Percentiles rank a stretch among this genome's conserved stretches.
Evolutionary conservation across 2,888 invertebrate species (phyloP).

Genomic region (Pediacus dermestoides): DNA sequence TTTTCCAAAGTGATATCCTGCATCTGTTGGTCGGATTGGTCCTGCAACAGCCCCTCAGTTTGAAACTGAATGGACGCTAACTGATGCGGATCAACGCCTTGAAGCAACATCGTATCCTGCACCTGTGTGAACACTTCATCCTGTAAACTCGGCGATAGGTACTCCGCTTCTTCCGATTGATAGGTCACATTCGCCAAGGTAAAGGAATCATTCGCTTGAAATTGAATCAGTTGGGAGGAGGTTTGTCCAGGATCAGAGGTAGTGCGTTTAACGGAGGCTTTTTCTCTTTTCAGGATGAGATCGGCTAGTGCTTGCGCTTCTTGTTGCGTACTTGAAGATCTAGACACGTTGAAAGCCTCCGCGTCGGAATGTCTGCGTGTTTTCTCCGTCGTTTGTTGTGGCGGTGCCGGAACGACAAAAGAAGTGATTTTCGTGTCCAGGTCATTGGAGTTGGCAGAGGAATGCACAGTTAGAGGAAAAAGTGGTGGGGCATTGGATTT

Average conservation of each 20-base stretch:
- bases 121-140: constrained; percentile 76
- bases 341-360: constrained; percentile 51
- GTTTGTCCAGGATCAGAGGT: constrained; percentile 67
- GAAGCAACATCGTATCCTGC: constrained; percentile 65
- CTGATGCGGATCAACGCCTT: constrained; percentile 64
- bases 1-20: constrained; percentile 63
- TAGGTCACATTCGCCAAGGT: constrained; percentile 61
- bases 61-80: constrained; percentile 49
- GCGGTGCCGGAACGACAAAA: constrained; percentile 59
- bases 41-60: constrained; percentile 55
- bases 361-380: constrained; percentile 58
- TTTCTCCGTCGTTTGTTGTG: constrained; percentile 49
- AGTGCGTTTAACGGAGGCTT: constrained; percentile 68
- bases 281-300: constrained; percentile 68
- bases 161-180: constrained; percentile 60
- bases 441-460: constrained; percentile 44
- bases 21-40: constrained; percentile 61
- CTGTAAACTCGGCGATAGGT: constrained; percentile 64
- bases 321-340: constrained; percentile 54
- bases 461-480: constrained; percentile 49
- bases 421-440: constrained; percentile 49
- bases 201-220: constrained; percentile 60
- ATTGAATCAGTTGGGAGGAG: constrained; percentile 55
- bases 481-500: constrained; percentile 49
- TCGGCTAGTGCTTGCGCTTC: constrained; percentile 79